phyloP scores from a whole-genome alignment of 2,888 invertebrate genomes.

The Metalampra italica region DNA sequence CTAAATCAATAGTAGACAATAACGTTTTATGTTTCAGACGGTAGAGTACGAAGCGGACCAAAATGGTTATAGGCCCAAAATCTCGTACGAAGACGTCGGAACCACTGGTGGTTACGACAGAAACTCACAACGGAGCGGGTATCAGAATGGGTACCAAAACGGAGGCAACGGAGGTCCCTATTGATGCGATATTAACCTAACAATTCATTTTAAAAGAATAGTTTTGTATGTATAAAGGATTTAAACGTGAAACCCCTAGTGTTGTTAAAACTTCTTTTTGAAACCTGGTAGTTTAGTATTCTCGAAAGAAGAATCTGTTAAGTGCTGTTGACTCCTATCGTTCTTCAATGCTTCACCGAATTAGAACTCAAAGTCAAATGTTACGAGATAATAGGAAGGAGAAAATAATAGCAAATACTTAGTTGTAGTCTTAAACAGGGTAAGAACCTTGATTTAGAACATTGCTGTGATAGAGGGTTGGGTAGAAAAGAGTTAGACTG shows the following conservation, averaged over 20 bases:
- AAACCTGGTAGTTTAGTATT: not conserved
- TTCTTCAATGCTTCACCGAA: too few relatives aligned
- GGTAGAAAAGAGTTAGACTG: not conserved
- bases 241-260: not conserved
- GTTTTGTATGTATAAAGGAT: not conserved
- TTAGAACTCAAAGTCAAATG: not conserved
- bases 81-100: constrained; percentile 81
- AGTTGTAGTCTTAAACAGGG: not conserved
- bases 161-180: not conserved
- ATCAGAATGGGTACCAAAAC: constrained; percentile 7
- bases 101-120: constrained; percentile 33
- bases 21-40: constrained; percentile 57
- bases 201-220: not conserved
- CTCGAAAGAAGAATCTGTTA: too few relatives aligned
- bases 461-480: not conserved
- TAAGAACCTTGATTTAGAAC: not conserved
- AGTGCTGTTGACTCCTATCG: too few relatives aligned
- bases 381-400: not conserved
- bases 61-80: constrained; percentile 82
- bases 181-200: not conserved
- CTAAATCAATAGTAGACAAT: not conserved
- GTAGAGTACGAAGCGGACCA: constrained; percentile 84
- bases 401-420: not conserved
- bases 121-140: constrained; percentile 22
- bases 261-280: not conserved